These are phyloP conservation scores for Fissipunctia ypsillon DNA, from an alignment of 2,888 invertebrate species.

Conservation along the genomic window DNA sequence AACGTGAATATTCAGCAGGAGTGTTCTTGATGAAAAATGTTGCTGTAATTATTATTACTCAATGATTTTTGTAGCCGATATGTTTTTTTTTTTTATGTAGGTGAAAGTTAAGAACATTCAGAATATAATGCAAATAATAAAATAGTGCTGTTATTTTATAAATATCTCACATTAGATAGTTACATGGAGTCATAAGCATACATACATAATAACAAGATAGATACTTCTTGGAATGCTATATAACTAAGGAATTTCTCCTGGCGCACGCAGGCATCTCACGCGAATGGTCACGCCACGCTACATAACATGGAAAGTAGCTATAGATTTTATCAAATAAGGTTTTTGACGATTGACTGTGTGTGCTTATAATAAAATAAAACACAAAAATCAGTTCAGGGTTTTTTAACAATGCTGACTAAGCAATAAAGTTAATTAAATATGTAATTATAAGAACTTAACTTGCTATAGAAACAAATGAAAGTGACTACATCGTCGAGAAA, in stretches of 20 bases:
- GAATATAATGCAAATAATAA: no score
- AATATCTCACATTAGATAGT: constrained; percentile 11
- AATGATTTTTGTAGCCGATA: not conserved
- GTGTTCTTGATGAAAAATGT: not conserved
- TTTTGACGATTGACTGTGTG: constrained; percentile 56
- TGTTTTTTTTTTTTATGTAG: not conserved
- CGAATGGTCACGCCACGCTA: constrained; percentile 77
- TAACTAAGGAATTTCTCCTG: constrained; percentile 76
- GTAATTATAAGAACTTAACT: not conserved
- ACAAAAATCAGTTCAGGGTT: constrained; percentile 47
- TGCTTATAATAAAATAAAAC: constrained; percentile 41
- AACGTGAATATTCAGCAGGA: constrained; percentile 7
- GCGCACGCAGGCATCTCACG: constrained; percentile 78
- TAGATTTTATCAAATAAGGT: constrained; percentile 66
- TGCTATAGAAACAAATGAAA: not conserved
- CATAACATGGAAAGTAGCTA: constrained; percentile 72
- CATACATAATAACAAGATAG: constrained; percentile 49
- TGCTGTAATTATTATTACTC: not conserved
- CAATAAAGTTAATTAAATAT: constrained; percentile 5
- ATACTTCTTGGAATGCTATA: constrained; percentile 52
- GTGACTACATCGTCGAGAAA: not conserved
- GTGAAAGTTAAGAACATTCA: no score
- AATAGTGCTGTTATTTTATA: no score
- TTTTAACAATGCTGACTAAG: constrained; percentile 36
- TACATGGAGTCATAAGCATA: constrained; percentile 21